Percentiles rank a stretch among this genome's conserved stretches.
These are phyloP conservation scores for human DNA, from an alignment of 2,113 vertebrate species.

Conservation along the genomic window GRCh38 chr2:163682001-163682500, in stretches of 20 bases:
- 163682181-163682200: slow-evolving; percentile 59
- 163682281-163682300: slow-evolving; percentile 45
- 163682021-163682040: background rate
- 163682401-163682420: background rate
- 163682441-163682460: background rate
- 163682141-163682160: background rate
- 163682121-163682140: slow-evolving; percentile 28
- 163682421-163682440: background rate
- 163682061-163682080: background rate
- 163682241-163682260: slow-evolving; percentile 44
- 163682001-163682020: slow-evolving; percentile 49
- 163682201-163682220: slow-evolving; percentile 67
- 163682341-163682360: background rate
- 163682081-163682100: slow-evolving; percentile 70
- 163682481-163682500: background rate
- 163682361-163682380: background rate
- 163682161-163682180: background rate
- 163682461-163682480: background rate
- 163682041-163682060: background rate
- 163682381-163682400: background rate
- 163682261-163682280: background rate
- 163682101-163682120: slow-evolving; percentile 71
- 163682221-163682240: slow-evolving; percentile 27
- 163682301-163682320: slow-evolving; percentile 5
- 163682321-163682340: slow-evolving; percentile 42